Evolutionary conservation across 2,888 invertebrate genomes (phyloP), one percentile per base, ranked within the genome.

Genomic region (Lycophotia porphyrea): DNA sequence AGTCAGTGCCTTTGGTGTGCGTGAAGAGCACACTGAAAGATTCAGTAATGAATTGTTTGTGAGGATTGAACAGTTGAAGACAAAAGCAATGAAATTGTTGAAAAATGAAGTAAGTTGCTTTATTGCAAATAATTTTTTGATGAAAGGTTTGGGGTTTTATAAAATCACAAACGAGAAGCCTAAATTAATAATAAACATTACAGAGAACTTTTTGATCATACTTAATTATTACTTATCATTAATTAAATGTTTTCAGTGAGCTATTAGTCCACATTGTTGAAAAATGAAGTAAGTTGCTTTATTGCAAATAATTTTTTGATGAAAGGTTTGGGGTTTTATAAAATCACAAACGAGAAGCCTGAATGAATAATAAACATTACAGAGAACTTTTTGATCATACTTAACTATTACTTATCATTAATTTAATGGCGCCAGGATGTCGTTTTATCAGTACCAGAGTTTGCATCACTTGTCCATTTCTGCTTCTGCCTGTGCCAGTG

Each of bases 1-100:
- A 84, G 81, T 86, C 13, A 95, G 96, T 92, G 93, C 92, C 70
- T 78, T 91, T 76, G 94, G 93, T 73, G 93, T 94, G 2, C 89
- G 87, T 71, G 93, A 93, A 77, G 93, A 94, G 76, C 95, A 95
- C 75, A 93, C 92, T 36, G 96, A 95, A 75, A 92, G 93, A 74
- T 96, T 97, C 36, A 94, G 94, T 72, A 93, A 97, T 80, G 94
- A 95, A 77, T 95, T 97, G 68, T 95, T 94, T 90, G 77, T 84
- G 64, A 89, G 87, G 75, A 91, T 94, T 78, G 85, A 89, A 66
- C 70, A 90, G 31, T 72, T 95, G 58, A 92, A 92, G 79, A 74
- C 85, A 21, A 89, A 89, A 60, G 82, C 93, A 39, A 74, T 86
- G 47, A 84, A 88, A 74, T 80, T 86, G 36, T 85, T 91, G 27